phyloP scores from a whole-genome alignment of 2,888 invertebrate genomes.

The Temnothorax ravouxi region DNA sequence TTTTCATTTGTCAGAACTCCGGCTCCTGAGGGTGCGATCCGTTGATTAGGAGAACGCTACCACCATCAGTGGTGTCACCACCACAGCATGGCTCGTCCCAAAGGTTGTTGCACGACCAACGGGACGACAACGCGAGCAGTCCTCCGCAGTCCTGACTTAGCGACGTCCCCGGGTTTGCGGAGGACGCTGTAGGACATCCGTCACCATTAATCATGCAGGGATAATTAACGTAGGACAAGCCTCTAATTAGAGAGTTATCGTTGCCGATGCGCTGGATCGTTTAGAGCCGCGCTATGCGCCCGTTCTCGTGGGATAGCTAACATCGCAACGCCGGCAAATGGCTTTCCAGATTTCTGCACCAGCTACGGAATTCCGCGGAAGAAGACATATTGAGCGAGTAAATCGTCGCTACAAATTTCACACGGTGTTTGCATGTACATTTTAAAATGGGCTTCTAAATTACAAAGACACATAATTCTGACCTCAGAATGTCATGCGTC shows the following conservation, averaged over 20 bases:
- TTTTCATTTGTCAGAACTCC: constrained; percentile 77
- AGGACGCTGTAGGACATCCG: constrained; percentile 70
- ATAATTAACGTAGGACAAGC: constrained; percentile 82
- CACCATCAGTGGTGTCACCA: constrained; percentile 59
- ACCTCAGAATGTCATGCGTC: neutral
- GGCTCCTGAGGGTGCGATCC: constrained; percentile 74
- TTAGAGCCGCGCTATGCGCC: constrained; percentile 32
- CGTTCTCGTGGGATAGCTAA: constrained; percentile 36
- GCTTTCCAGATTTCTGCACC: constrained; percentile 20
- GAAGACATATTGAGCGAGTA: neutral
- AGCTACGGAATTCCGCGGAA: constrained; percentile 12
- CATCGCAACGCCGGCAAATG: neutral
- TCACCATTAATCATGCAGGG: constrained; percentile 82
- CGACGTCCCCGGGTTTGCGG: constrained; percentile 40
- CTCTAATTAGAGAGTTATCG: constrained; percentile 84
- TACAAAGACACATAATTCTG: neutral
- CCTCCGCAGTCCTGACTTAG: constrained; percentile 49
- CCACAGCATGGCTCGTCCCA: constrained; percentile 54
- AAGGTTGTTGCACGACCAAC: constrained; percentile 53
- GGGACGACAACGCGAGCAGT: constrained; percentile 49
- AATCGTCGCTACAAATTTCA: neutral
- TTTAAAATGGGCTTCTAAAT: neutral
- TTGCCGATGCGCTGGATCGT: constrained; percentile 75
- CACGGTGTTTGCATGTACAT: neutral
- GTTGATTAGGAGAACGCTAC: constrained; percentile 76